A percentile compares a stretch with the other conserved stretches of the same genome.
Evolutionary conservation across 64 coral and sea anemone genomes (phyloP).

Genomic region (Anthopleura sola): DNA sequence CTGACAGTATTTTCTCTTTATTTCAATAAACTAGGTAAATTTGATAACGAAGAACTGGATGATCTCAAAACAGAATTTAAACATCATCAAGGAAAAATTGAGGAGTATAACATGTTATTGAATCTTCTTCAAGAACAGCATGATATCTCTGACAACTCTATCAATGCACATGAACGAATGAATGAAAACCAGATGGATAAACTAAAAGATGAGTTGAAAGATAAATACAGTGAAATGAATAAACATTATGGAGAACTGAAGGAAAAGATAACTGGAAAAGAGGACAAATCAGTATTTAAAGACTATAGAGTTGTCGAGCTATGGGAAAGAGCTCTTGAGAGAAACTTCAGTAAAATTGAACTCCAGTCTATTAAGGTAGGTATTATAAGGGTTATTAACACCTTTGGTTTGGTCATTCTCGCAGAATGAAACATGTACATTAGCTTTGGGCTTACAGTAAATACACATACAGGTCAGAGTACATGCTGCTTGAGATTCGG

Average conservation of each 20-base stretch:
- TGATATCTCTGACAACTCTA: constrained; percentile 80
- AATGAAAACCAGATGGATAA: constrained; percentile 42
- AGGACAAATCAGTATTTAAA: constrained; percentile 17
- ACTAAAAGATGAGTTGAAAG: constrained; percentile 42
- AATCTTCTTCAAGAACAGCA: constrained; percentile 52
- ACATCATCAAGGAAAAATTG: constrained; percentile 68
- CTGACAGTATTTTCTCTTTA: neutral
- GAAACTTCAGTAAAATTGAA: constrained; percentile 53
- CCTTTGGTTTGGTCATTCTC: too few relatives aligned
- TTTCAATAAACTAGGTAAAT: constrained; percentile 51
- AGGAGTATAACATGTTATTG: constrained; percentile 52
- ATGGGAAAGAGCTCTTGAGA: constrained; percentile 60
- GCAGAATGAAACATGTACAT: too few relatives aligned
- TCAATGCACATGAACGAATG: constrained; percentile 31
- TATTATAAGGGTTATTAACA: too few relatives aligned
- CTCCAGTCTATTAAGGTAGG: constrained; percentile 77
- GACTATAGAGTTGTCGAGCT: constrained; percentile 66
- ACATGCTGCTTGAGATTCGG: too few relatives aligned
- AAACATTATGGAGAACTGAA: constrained; percentile 40
- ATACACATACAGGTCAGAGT: too few relatives aligned
- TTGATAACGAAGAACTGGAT: constrained; percentile 53
- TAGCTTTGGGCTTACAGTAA: too few relatives aligned
- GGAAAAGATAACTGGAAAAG: constrained; percentile 51
- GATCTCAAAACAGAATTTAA: constrained; percentile 79
- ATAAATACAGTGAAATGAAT: constrained; percentile 40